Evolutionary conservation across 1,140 invertebrate species (phyloP).

Genomic region (Eubasilissa regina): DNA sequence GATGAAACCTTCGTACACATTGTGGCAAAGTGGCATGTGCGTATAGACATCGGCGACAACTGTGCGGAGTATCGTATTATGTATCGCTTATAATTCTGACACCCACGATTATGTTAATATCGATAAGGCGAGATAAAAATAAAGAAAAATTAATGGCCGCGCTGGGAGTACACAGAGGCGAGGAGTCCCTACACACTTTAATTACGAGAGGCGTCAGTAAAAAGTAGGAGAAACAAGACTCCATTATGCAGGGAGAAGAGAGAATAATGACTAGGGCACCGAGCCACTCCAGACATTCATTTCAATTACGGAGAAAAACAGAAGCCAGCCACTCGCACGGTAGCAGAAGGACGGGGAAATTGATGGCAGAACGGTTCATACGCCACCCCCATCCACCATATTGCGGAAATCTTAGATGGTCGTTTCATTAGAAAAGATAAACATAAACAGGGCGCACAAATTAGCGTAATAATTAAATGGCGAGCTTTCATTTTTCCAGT

Average conservation of each 20-base stretch:
- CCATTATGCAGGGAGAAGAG: conserved; percentile 42
- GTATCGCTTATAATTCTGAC: too few species aligned
- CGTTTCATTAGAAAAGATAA: too few species aligned
- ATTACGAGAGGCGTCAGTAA: conserved; percentile 35
- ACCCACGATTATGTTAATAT: conserved; percentile 28
- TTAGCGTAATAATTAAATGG: too few species aligned
- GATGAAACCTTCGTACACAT: too few species aligned
- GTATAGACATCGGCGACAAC: too few species aligned
- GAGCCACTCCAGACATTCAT: conserved; percentile 39
- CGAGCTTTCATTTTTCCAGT: too few species aligned
- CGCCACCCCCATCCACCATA: too few species aligned
- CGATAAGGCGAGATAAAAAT: conserved; percentile 16
- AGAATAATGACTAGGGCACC: conserved; percentile 45
- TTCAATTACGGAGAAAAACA: conserved; percentile 41
- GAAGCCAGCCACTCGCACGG: background rate
- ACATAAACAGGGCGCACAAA: too few species aligned
- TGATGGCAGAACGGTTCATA: too few species aligned
- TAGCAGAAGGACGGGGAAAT: background rate
- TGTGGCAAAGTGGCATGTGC: too few species aligned
- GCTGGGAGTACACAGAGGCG: background rate
- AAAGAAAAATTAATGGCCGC: background rate
- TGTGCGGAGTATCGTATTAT: too few species aligned
- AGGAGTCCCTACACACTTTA: background rate
- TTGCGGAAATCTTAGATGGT: too few species aligned
- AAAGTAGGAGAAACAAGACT: conserved; percentile 41